A percentile compares a stretch with the other conserved stretches of the same genome.
These are phyloP conservation scores for Cristatella mucedo DNA, from an alignment of 2,888 invertebrate genomes.

Conservation along the genomic window DNA sequence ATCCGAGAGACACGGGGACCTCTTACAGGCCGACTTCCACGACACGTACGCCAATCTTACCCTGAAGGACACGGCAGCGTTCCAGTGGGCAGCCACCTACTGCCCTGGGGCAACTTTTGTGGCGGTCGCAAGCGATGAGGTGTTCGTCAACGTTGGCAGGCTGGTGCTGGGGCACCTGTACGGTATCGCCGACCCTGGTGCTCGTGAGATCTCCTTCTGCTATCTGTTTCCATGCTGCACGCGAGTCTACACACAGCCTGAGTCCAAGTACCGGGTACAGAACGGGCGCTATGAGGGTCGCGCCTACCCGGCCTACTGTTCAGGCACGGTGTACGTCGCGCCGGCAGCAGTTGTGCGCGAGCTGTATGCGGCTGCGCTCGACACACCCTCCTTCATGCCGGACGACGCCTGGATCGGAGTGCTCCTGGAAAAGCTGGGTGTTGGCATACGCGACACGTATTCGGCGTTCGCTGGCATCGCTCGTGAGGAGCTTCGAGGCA, in stretches of 20 bases:
- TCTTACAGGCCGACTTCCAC: conserved; percentile 11
- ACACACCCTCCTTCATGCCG: conserved; percentile 13
- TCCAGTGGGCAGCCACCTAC: conserved; percentile 10
- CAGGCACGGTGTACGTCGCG: conserved; percentile 13
- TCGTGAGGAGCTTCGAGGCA: not conserved
- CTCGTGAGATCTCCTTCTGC: conserved; percentile 12
- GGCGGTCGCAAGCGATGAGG: conserved; percentile 14
- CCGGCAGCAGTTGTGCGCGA: conserved; percentile 13
- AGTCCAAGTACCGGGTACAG: conserved; percentile 4
- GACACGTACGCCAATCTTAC: conserved; percentile 11
- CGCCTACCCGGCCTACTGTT: conserved; percentile 13
- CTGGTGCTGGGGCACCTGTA: conserved; percentile 14
- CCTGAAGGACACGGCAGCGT: conserved; percentile 11
- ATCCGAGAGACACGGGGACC: conserved; percentile 8
- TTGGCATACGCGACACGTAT: conserved; percentile 13
- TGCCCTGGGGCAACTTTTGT: conserved; percentile 11
- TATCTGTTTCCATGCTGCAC: conserved; percentile 14
- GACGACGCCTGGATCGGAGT: conserved; percentile 15
- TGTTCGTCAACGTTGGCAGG: conserved; percentile 15
- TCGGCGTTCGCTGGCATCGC: conserved; percentile 13
- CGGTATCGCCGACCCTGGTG: conserved; percentile 7
- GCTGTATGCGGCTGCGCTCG: conserved; percentile 13
- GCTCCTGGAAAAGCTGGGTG: conserved; percentile 13
- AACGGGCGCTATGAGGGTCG: conserved; percentile 11
- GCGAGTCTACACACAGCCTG: conserved; percentile 4